Percentiles rank a stretch among this genome's conserved stretches.
Evolutionary conservation across 2,113 vertebrate species (phyloP).

Genomic region (Pangasianodon gigas): DNA sequence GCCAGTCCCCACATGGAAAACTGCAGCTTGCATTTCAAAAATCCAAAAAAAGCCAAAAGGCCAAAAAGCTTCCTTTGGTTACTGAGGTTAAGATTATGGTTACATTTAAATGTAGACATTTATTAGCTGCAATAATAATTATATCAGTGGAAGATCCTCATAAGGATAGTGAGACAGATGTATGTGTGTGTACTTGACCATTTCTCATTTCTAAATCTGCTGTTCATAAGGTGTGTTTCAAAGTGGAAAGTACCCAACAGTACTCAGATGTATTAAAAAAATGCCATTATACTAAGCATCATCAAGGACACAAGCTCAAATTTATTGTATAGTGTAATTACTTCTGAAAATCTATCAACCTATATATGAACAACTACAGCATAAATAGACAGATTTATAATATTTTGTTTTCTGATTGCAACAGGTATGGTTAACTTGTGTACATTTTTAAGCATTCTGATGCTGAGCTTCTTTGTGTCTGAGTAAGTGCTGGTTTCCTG

Average conservation of each 20-base stretch:
- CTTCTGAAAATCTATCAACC: neutral
- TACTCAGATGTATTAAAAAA: neutral
- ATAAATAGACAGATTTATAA: neutral
- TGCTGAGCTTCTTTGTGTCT: neutral
- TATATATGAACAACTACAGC: neutral
- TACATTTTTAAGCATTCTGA: neutral
- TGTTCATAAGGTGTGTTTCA: neutral
- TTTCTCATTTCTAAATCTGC: neutral
- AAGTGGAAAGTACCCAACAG: constrained; percentile 46
- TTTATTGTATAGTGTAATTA: neutral
- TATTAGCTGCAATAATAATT: neutral
- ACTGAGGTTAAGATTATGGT: neutral
- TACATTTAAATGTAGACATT: neutral
- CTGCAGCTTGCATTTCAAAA: neutral
- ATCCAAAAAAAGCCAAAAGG: neutral
- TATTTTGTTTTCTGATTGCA: neutral
- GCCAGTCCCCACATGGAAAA: neutral
- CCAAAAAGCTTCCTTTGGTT: neutral
- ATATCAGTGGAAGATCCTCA: neutral
- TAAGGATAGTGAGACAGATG: neutral
- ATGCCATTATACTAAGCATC: neutral
- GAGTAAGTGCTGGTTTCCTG: constrained; percentile 43
- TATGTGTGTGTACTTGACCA: neutral
- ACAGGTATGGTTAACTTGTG: neutral
- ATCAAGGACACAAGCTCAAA: neutral